Evolutionary conservation across 1,140 invertebrate species (phyloP), one percentile per base, ranked within the genome.

Genomic region (Lysiphlebus fabarum): DNA sequence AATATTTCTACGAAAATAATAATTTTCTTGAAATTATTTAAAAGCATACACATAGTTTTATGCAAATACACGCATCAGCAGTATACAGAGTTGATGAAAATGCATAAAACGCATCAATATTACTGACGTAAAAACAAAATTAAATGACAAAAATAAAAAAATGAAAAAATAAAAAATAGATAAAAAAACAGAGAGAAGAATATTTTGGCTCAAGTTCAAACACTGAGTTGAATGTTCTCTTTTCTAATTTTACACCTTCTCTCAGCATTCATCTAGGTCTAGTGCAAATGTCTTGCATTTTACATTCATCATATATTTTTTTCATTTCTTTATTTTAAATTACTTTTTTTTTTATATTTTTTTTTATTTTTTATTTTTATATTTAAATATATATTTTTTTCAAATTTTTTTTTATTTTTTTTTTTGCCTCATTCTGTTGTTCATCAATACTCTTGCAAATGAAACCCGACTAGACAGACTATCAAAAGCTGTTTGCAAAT

Each of bases 221-320:
- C 50, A 38, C 38, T 53, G 62, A 67, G 70, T 70, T 72, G 66
- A 72, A 70, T 37, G 70, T 56, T 42, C 50, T 70, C 69, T 60
- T 34, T 42, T 71, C 67, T 71, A 71, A 69, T 70, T 69, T 70
- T 70, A 69, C 62, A 58, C 62, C 42, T 62, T 51, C 53, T 26
- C 59, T 59, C 62, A 63, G 62, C 64, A 67, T 70, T 67, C 59
- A 58, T 70, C 67, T 70, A 68, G 66, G 66, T 70, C 67, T 68
- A 70, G 69, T 65, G 63, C 69, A 64, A 69, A 66, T 65, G 59
- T 58, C 61, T 41, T 40, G 43, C 17, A 26, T 26, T 26, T 26
- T 26, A 26, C 17, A 26, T 26, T 26, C 17, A 26, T 26, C 17
- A 26, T 10, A 2, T 34, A 57, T 5, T 8, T 33, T 40, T 17